Evolutionary conservation across 2,888 invertebrate genomes (phyloP).

Genomic region (Escarpia spicata): DNA sequence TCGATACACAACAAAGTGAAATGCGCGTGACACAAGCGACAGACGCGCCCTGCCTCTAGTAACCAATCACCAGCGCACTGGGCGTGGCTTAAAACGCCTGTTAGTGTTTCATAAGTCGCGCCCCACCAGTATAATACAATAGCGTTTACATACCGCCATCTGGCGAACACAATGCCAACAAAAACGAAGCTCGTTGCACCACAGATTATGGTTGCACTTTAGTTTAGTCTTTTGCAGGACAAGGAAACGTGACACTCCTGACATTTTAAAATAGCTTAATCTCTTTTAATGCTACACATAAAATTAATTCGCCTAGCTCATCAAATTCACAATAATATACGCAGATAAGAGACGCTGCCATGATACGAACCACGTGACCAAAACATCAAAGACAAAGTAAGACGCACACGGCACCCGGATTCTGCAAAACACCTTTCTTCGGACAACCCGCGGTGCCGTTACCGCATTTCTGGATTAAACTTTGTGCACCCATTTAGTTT

Average conservation of each 20-base stretch:
- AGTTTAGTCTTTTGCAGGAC: no score
- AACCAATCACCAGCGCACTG: no score
- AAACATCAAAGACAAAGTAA: neutral
- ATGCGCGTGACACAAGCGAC: no score
- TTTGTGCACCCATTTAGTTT: neutral
- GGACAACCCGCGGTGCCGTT: neutral
- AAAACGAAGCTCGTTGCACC: neutral
- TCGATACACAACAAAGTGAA: no score
- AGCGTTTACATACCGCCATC: neutral
- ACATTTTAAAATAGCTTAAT: neutral
- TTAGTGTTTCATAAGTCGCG: no score
- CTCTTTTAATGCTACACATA: neutral
- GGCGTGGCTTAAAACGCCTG: no score
- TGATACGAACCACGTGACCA: constrained; percentile 2
- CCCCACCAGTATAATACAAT: neutral
- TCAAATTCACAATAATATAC: neutral
- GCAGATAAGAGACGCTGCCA: neutral
- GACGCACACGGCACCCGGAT: neutral
- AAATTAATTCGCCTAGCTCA: neutral
- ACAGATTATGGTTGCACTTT: no score
- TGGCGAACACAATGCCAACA: neutral
- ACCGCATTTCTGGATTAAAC: neutral
- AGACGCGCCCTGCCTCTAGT: no score
- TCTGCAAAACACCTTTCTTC: neutral
- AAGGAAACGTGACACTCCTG: neutral